Conservation (phyloP, 2,113 vertebrate species). For the Hymenochirus boettgeri region DNA sequence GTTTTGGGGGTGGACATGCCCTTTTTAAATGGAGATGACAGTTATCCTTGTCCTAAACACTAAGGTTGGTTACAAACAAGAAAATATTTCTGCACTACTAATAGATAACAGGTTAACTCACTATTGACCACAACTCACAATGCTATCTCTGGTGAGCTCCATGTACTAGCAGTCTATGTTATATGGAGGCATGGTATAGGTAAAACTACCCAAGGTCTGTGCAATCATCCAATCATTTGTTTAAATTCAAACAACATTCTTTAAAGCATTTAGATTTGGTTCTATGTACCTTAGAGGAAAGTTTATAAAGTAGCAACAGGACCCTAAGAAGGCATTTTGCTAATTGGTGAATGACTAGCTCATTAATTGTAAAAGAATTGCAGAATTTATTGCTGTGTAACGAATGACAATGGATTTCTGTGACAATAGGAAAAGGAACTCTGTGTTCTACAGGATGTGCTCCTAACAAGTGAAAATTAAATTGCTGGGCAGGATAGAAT, state of each 20-base stretch:
- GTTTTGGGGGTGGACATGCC: too few species aligned
- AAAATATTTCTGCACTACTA: too few species aligned
- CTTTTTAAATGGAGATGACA: too few species aligned
- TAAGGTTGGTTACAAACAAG: too few species aligned
- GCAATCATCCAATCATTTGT: slow-evolving; percentile 5
- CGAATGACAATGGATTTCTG: slow-evolving; percentile 2
- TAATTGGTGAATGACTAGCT: slow-evolving; percentile 6
- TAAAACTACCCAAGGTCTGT: slow-evolving; percentile 37
- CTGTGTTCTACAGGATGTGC: slow-evolving; percentile 11
- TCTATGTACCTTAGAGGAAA: slow-evolving; percentile 19
- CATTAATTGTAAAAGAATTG: slow-evolving; percentile 28
- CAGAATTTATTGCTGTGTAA: slow-evolving; percentile 24
- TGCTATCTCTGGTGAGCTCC: too few species aligned
- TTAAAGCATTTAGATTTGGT: slow-evolving; percentile 20
- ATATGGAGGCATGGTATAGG: too few species aligned
- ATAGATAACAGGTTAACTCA: too few species aligned
- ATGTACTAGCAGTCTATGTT: too few species aligned
- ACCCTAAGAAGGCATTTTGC: not conserved
- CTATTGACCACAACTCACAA: too few species aligned
- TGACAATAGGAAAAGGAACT: slow-evolving; percentile 18
- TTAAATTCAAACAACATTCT: slow-evolving; percentile 8
- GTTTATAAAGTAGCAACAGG: not conserved
- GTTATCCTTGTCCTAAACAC: too few species aligned
- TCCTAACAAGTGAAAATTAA: too few species aligned
- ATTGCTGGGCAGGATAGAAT: slow-evolving; percentile 9